Base-by-base conservation (phyloP, 2,888 invertebrate genomes). In the Drepanosiphum platanoidis region DNA sequence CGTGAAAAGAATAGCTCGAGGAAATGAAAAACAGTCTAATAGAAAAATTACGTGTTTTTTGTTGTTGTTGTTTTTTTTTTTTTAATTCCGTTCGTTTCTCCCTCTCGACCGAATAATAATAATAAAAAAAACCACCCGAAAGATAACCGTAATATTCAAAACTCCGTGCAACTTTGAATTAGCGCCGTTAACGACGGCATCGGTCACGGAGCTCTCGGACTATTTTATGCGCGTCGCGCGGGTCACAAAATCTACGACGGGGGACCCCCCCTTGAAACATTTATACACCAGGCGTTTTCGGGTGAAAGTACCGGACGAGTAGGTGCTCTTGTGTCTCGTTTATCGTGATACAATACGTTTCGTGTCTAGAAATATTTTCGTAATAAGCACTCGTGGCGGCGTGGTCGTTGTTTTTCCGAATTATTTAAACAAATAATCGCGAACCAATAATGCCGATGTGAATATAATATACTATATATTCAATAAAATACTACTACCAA, bases 131-230 rank as follows among this genome's bases (percentile, higher is more conserved):
- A 80, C 34, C 70, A 27, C 80, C 71, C 71, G 36, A 81, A 71
- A 39, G 70, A 71, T 81, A 80, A 70, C 46, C 34, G 52, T 80
- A n/a, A n/a, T n/a, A 52, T 52, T 80, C 52, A 80, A 9, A 66
- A 75, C 66, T 42, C 32, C 64, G 64, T 34, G 46, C 22, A 36
- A 66, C 74, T 75, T 74, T 75, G 66, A 74, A 74, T 34, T 66
- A 27, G 39, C 46, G 66, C 52, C 11, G 74, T 74, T 74, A 74
- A 74, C 46, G 82, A 83, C 74, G 64, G n/a, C 64, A 83, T 66
- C 64, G 82, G 82, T 83, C 82, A 83, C 82, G 82, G 82, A 72
- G 82, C 32, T 64, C 61, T 18, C 81, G 1, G 27, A n/a, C 18
- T 61, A 46, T 74, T 83, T 42, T 42, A 61, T 46, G 11, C 18